Conservation (phyloP, 2,888 invertebrate genomes). For the Drosophila macrothrix region DNA sequence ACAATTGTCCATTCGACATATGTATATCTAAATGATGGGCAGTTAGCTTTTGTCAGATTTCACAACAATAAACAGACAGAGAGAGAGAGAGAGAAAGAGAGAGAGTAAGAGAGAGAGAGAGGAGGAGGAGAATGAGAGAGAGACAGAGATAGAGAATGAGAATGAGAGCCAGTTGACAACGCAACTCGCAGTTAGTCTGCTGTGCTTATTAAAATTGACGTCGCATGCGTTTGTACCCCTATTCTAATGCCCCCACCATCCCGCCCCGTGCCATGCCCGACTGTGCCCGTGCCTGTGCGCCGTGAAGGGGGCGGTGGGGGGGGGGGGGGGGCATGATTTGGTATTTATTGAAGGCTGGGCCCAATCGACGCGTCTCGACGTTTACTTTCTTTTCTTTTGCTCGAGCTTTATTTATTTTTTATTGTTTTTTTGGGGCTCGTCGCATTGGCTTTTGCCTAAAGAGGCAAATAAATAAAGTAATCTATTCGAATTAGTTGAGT, state of each 20-base stretch:
- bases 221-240: constrained; percentile 17
- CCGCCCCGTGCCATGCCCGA: background rate
- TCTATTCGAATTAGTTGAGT: background rate
- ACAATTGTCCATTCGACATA: background rate
- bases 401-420: background rate
- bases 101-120: background rate
- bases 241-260: background rate
- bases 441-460: background rate
- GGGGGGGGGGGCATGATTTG: constrained; percentile 16
- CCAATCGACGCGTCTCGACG: constrained; percentile 7
- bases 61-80: background rate
- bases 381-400: constrained; percentile 1
- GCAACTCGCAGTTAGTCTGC: constrained; percentile 6
- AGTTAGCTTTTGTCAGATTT: constrained; percentile 7
- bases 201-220: constrained; percentile 28
- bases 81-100: too few species aligned
- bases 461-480: background rate
- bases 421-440: constrained; percentile 13
- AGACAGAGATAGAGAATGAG: background rate
- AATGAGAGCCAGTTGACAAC: constrained; percentile 19
- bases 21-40: constrained; percentile 16
- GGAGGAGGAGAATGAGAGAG: background rate
- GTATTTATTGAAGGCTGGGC: constrained; percentile 41
- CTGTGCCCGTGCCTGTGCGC: too few species aligned
- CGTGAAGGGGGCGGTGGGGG: background rate